Evolutionary conservation across 2,888 invertebrate species (phyloP).

Genomic region (Lasioglossum lativentre): DNA sequence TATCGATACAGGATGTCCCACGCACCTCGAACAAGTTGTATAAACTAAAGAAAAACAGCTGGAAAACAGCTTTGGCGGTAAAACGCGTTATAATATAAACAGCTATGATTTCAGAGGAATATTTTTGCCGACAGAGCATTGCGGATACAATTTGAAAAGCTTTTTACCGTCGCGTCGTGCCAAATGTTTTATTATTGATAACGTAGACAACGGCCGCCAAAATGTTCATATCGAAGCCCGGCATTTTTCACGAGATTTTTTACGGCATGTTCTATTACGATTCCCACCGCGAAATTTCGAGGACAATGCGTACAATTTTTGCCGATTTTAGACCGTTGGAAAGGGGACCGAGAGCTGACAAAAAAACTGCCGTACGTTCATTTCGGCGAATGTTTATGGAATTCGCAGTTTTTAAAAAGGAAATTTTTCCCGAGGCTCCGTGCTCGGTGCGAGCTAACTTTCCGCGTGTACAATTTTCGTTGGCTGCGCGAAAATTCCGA

Average conservation of each 20-base stretch:
- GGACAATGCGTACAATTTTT: not conserved
- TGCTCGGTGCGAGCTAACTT: not conserved
- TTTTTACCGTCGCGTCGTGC: not conserved
- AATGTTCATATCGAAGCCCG: too few species aligned
- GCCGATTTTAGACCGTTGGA: not conserved
- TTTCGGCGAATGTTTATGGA: not conserved
- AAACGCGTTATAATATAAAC: not conserved
- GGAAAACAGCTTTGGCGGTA: not conserved
- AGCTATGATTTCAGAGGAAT: not conserved
- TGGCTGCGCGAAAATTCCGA: not conserved
- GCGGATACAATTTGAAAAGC: not conserved
- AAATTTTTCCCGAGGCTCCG: too few species aligned
- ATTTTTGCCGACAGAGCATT: not conserved
- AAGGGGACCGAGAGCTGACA: not conserved
- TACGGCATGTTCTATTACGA: not conserved
- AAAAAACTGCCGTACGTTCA: not conserved
- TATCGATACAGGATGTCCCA: too few species aligned
- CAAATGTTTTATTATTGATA: not conserved
- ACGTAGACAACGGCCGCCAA: too few species aligned
- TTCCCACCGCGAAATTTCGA: not conserved
- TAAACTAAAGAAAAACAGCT: not conserved
- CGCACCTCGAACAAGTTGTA: too few species aligned
- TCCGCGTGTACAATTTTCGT: not conserved
- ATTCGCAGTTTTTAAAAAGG: not conserved
- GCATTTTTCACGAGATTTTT: not conserved